These are phyloP conservation scores for Cromileptes altivelis DNA, from an alignment of 2,113 vertebrate genomes.

Conservation along the genomic window DNA sequence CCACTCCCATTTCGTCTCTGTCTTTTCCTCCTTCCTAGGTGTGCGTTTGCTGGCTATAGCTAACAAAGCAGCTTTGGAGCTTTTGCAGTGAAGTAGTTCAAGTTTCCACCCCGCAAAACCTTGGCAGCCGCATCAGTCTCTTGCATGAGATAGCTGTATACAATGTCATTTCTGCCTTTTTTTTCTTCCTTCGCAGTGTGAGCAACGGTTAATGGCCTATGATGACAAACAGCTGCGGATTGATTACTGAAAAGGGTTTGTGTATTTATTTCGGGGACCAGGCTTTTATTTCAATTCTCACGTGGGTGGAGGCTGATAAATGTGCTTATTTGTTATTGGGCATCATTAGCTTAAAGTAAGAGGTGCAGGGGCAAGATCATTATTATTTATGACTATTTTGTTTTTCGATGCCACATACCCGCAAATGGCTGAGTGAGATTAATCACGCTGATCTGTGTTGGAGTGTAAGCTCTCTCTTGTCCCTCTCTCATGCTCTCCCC, in stretches of 20 bases:
- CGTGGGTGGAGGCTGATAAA: slow-evolving; percentile 45
- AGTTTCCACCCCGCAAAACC: slow-evolving; percentile 7
- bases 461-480: slow-evolving; percentile 23
- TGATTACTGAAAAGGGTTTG: slow-evolving; percentile 30
- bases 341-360: slow-evolving; percentile 63
- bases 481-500: background rate
- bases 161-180: slow-evolving; percentile 11
- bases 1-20: slow-evolving; percentile 30
- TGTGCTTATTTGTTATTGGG: slow-evolving; percentile 71
- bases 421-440: slow-evolving; percentile 63
- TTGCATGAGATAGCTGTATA: slow-evolving; percentile 6
- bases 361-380: slow-evolving; percentile 45
- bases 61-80: slow-evolving; percentile 21
- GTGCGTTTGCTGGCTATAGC: slow-evolving; percentile 18
- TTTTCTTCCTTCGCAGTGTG: slow-evolving; percentile 14
- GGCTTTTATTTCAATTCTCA: slow-evolving; percentile 32
- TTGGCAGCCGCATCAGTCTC: background rate
- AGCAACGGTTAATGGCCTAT: slow-evolving; percentile 53
- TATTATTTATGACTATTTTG: slow-evolving; percentile 71
- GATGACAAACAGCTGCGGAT: slow-evolving; percentile 66
- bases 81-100: slow-evolving; percentile 19
- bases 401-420: slow-evolving; percentile 30
- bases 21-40: background rate
- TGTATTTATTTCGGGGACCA: slow-evolving; percentile 34
- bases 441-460: slow-evolving; percentile 60